Base-by-base conservation (phyloP, 2,888 invertebrate species). In the Mayetiola destructor region DNA sequence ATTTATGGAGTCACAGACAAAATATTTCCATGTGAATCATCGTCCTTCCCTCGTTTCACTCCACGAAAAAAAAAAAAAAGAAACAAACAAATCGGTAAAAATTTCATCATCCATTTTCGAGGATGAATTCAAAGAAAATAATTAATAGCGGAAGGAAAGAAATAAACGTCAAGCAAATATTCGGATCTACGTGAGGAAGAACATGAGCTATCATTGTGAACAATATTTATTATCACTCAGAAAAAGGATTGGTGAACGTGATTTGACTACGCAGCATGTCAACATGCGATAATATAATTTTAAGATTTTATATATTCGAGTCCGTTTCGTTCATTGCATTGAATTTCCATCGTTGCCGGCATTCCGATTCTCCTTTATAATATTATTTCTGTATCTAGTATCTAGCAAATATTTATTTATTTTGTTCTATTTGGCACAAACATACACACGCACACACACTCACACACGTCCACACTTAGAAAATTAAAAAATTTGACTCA, bases 251-350 rank as follows among this genome's bases (percentile, higher is more conserved):
- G 48, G 48, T 16, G 48, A 27, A 48, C 48, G 48, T 48, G 48
- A 48, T 48, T 48, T 48, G 48, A 48, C 48, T 48, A 48, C 48
- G 48, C 48, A 48, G 29, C 48, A 48, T 48, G n/a, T 48, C 29
- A 16, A 27, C 48, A 48, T 27, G 48, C 48, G 27, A 27, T 27
- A 48, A 2, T 2, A 27, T 16, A 12, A 23, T 23, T 23, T 42
- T 3, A 23, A 3, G 18, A 16, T 6, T 39, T 20, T 18, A 39
- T 39, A 39, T 3, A 16, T 16, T 6, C n/a, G n/a, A n/a, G n/a
- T n/a, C n/a, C n/a, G n/a, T n/a, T n/a, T n/a, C n/a, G n/a, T n/a
- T n/a, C n/a, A 39, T 18, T 9, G 16, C 18, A 18, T 39, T 18
- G 16, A 42, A 9, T 23, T 18, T 39, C 23, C 10, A 10, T 14